Conservation (phyloP, 1,140 invertebrate genomes). For the Procambarus virginalis region DNA sequence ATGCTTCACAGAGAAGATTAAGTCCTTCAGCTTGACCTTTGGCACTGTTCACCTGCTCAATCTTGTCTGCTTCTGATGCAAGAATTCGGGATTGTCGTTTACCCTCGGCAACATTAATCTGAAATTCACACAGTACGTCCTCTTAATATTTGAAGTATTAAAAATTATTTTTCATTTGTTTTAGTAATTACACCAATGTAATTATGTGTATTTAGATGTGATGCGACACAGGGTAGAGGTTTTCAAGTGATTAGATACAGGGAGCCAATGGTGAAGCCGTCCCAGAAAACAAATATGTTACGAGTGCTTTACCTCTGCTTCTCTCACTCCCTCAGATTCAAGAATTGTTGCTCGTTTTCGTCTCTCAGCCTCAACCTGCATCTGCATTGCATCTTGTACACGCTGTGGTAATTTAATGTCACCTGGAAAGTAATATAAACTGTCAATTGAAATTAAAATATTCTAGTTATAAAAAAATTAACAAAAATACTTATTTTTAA, state of each 20-base stretch:
- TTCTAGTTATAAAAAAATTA: no score
- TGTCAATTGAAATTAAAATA: no score
- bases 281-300: no score
- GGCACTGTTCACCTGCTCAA: slow-evolving; percentile 91
- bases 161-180: no score
- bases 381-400: slow-evolving; percentile 99
- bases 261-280: no score
- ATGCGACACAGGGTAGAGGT: no score
- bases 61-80: slow-evolving; percentile 92
- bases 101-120: slow-evolving; percentile 93
- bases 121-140: not conserved
- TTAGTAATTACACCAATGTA: no score
- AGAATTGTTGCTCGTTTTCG: slow-evolving; percentile 96
- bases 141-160: no score
- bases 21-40: slow-evolving; percentile 91
- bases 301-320: slow-evolving; percentile 85
- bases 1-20: slow-evolving; percentile 87
- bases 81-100: slow-evolving; percentile 93
- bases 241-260: no score
- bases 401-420: slow-evolving; percentile 93
- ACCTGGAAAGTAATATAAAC: slow-evolving; percentile 76
- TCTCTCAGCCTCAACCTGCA: slow-evolving; percentile 99
- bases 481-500: no score
- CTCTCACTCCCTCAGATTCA: slow-evolving; percentile 95
- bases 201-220: no score